Conservation (phyloP, 2,797 vertebrate species). For the Vultur gryphus region DNA sequence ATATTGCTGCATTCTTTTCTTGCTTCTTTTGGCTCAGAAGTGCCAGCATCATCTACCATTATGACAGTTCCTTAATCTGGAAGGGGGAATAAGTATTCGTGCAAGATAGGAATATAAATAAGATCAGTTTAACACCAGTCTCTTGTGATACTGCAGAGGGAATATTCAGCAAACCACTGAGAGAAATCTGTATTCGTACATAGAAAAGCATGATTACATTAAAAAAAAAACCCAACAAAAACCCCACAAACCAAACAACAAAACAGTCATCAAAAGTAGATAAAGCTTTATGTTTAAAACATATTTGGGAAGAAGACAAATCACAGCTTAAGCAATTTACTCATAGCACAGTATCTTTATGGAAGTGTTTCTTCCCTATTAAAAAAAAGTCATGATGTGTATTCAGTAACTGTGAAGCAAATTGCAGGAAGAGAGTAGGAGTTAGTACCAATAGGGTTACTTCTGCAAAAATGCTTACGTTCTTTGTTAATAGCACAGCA, state of each 20-base stretch:
- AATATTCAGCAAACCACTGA: not conserved
- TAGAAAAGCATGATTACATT: not conserved
- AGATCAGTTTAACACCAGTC: not conserved
- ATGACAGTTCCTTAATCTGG: not conserved
- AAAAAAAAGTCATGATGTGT: not conserved
- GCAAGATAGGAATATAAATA: not conserved
- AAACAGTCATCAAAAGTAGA: not conserved
- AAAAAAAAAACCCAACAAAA: not conserved
- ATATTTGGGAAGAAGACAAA: not conserved
- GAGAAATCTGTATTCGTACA: not conserved
- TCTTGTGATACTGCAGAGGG: not conserved
- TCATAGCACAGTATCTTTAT: not conserved
- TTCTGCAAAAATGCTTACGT: not conserved
- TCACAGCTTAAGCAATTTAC: not conserved
- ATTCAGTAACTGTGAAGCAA: not conserved
- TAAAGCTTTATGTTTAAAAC: not conserved
- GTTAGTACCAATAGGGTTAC: not conserved
- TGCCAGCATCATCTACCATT: not conserved
- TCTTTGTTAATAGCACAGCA: not conserved
- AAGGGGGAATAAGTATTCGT: not conserved
- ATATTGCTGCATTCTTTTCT: not conserved
- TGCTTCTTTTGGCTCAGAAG: not conserved
- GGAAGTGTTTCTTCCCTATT: not conserved
- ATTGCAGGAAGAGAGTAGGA: not conserved
- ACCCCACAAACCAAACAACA: not conserved